phyloP scores from a whole-genome alignment of 2,888 invertebrate genomes.

The Eupeodes latifasciatus region DNA sequence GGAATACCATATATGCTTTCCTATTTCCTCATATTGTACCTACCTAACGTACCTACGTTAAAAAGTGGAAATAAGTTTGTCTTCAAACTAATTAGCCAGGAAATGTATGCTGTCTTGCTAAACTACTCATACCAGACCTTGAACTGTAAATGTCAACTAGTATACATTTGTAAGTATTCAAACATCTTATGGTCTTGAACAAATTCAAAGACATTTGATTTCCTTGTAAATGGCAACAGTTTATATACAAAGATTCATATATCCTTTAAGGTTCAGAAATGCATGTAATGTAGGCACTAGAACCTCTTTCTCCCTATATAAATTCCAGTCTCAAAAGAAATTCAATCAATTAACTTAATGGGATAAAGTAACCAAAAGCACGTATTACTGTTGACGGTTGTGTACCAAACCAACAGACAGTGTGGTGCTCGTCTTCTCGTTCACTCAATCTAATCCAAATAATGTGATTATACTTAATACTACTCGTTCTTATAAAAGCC shows the following conservation, averaged over 20 bases:
- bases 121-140: conserved; percentile 6
- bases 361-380: conserved; percentile 47
- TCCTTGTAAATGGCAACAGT: background rate
- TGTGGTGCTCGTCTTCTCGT: conserved; percentile 3
- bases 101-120: background rate
- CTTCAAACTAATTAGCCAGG: background rate
- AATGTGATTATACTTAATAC: conserved; percentile 30
- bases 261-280: background rate
- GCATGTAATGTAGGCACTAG: background rate
- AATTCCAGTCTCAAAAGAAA: conserved; percentile 19
- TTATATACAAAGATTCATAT: background rate
- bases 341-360: conserved; percentile 61
- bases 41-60: background rate
- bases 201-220: background rate
- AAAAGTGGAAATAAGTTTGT: background rate
- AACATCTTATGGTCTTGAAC: background rate
- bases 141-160: conserved; percentile 1
- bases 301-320: background rate
- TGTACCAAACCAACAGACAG: background rate
- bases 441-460: conserved; percentile 48
- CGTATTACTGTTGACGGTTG: conserved; percentile 12
- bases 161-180: background rate
- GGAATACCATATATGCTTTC: background rate
- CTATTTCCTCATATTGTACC: too few relatives aligned
- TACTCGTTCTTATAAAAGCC: conserved; percentile 5